Percentiles rank a stretch among this genome's conserved stretches.
Evolutionary conservation across 2,113 vertebrate species (phyloP).

Genomic region (Mungos mungo): DNA sequence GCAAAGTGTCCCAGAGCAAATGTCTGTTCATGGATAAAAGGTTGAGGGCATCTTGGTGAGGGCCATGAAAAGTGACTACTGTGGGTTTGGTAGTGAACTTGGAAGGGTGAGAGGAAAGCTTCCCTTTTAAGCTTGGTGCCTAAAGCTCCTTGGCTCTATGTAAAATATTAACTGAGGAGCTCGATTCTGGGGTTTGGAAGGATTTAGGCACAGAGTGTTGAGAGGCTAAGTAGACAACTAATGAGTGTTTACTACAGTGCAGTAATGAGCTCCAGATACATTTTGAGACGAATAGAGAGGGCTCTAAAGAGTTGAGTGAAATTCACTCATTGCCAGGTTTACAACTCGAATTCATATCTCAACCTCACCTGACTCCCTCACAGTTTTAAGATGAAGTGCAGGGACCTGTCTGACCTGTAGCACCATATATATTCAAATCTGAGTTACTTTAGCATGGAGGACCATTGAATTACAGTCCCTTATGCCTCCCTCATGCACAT

Average conservation of each 20-base stretch:
- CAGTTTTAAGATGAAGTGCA: not conserved
- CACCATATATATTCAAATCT: not conserved
- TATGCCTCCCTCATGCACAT: not conserved
- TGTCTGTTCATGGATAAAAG: not conserved
- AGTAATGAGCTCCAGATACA: not conserved
- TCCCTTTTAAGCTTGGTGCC: not conserved
- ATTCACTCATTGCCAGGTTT: not conserved
- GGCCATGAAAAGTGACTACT: not conserved
- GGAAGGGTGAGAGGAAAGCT: not conserved
- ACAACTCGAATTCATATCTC: not conserved
- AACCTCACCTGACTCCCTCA: not conserved
- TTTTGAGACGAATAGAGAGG: not conserved
- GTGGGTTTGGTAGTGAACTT: not conserved
- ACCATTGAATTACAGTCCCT: not conserved
- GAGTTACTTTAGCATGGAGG: not conserved
- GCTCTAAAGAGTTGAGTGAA: not conserved
- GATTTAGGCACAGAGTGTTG: not conserved
- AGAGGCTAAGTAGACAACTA: not conserved
- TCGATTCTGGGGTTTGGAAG: not conserved
- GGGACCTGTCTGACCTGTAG: not conserved
- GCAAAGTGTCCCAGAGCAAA: not conserved
- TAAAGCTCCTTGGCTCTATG: not conserved
- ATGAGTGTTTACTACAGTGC: not conserved
- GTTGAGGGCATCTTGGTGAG: not conserved
- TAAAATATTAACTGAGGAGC: not conserved